phyloP scores from a whole-genome alignment of 2,888 invertebrate species.

The Sinopyrophorus schimmeli region DNA sequence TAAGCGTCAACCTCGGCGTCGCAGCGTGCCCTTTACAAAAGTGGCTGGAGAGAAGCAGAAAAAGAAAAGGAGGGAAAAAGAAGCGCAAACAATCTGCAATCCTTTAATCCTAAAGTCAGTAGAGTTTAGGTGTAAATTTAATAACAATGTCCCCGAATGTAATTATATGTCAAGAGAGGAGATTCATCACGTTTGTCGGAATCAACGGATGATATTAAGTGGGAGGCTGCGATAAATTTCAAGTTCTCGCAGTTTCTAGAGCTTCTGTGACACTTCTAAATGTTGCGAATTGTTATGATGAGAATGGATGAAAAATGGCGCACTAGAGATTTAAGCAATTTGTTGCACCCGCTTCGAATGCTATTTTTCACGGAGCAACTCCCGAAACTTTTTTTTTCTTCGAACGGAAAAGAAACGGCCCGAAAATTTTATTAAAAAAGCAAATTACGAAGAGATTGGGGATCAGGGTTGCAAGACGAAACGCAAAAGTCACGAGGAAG shows the following conservation, averaged over 20 bases:
- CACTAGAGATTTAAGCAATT: constrained; percentile 32
- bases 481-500: too few species aligned
- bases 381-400: not conserved
- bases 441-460: too few species aligned
- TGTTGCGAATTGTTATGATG: constrained; percentile 35
- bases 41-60: too few species aligned
- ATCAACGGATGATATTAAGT: constrained; percentile 25
- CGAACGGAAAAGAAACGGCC: too few species aligned
- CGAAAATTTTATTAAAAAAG: too few species aligned
- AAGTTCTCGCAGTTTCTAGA: constrained; percentile 23
- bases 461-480: too few species aligned
- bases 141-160: constrained; percentile 33
- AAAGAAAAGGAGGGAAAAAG: constrained; percentile 2
- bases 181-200: constrained; percentile 32
- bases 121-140: constrained; percentile 33
- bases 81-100: constrained; percentile 8
- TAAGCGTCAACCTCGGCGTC: constrained; percentile 1
- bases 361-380: constrained; percentile 4
- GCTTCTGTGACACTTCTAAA: constrained; percentile 32
- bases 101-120: constrained; percentile 13
- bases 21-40: too few species aligned
- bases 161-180: constrained; percentile 33
- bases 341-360: constrained; percentile 21
- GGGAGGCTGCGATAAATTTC: constrained; percentile 23
- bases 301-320: constrained; percentile 32